These are phyloP conservation scores for Pseudomyrmex concolor DNA, from an alignment of 1,140 invertebrate genomes.

Conservation along the genomic window DNA sequence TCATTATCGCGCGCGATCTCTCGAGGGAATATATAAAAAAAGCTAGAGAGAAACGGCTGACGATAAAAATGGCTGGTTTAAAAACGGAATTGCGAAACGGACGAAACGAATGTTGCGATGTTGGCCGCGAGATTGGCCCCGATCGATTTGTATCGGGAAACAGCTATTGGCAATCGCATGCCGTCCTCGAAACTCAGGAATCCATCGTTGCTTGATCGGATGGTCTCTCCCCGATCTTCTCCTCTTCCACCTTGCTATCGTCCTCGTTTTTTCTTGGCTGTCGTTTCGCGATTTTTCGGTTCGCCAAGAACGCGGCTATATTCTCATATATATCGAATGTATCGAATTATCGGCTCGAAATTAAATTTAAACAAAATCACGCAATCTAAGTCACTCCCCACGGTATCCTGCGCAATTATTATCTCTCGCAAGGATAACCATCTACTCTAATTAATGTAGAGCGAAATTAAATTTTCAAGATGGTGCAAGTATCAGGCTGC, in stretches of 20 bases:
- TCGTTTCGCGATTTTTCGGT: conserved; percentile 71
- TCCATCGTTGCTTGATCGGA: conserved; percentile 70
- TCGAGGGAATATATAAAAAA: neutral
- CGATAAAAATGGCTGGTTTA: conserved; percentile 71
- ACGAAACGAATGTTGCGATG: conserved; percentile 62
- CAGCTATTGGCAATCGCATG: conserved; percentile 77
- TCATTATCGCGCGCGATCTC: neutral
- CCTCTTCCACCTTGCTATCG: conserved; percentile 25
- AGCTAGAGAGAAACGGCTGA: conserved; percentile 56
- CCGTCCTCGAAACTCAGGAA: conserved; percentile 77
- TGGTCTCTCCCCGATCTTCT: conserved; percentile 10
- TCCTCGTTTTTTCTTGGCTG: conserved; percentile 71
- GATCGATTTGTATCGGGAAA: conserved; percentile 77
- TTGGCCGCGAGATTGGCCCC: conserved; percentile 75
- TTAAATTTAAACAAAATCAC: conserved; percentile 32
- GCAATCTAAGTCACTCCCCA: neutral
- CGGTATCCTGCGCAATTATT: neutral
- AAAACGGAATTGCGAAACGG: conserved; percentile 71
- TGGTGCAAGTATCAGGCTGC: neutral
- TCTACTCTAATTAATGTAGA: neutral
- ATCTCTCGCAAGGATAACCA: neutral
- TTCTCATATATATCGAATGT: conserved; percentile 57
- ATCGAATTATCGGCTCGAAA: conserved; percentile 57
- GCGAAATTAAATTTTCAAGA: neutral
- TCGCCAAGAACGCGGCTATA: conserved; percentile 68